These are phyloP conservation scores for Microcaecilia unicolor DNA, from an alignment of 2,797 vertebrate species.

Conservation along the genomic window DNA sequence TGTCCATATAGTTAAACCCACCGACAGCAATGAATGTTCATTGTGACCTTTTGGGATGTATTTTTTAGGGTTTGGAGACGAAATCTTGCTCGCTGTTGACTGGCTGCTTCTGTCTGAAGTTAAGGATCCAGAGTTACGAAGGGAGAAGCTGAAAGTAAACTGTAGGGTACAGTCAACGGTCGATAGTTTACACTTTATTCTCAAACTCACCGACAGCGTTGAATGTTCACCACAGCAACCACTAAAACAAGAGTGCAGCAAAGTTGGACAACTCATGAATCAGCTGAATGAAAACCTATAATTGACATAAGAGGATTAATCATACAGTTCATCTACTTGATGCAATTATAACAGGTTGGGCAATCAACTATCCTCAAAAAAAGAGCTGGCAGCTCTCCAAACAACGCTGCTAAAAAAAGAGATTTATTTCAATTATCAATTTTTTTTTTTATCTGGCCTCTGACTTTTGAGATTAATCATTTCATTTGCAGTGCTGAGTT, in stretches of 20 bases:
- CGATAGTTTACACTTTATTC: slow-evolving; percentile 95
- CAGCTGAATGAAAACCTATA: slow-evolving; percentile 17
- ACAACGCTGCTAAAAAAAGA: slow-evolving; percentile 7
- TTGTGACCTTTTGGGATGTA: slow-evolving; percentile 98
- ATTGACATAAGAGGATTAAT: slow-evolving; percentile 9
- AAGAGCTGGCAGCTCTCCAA: slow-evolving; percentile 7
- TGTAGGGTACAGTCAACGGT: slow-evolving; percentile 99
- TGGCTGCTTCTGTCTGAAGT: slow-evolving; percentile 31
- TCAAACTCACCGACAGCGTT: slow-evolving; percentile 98
- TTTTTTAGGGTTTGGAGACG: too few species aligned
- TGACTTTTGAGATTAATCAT: neutral
- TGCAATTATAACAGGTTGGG: neutral
- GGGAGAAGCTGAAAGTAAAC: slow-evolving; percentile 58
- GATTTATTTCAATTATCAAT: slow-evolving; percentile 6
- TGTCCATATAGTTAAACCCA: slow-evolving; percentile 94
- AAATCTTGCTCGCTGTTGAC: slow-evolving; percentile 7
- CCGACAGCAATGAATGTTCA: slow-evolving; percentile 99
- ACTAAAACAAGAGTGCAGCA: slow-evolving; percentile 26
- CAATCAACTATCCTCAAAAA: neutral
- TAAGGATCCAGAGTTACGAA: slow-evolving; percentile 28
- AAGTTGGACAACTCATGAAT: slow-evolving; percentile 23
- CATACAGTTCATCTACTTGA: slow-evolving; percentile 4
- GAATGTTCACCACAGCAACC: slow-evolving; percentile 88
- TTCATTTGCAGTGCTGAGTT: slow-evolving; percentile 3
- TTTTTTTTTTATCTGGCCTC: neutral